These are phyloP conservation scores for Psilanteris sp. DNA, from an alignment of 1,140 invertebrate genomes.

Conservation along the genomic window DNA sequence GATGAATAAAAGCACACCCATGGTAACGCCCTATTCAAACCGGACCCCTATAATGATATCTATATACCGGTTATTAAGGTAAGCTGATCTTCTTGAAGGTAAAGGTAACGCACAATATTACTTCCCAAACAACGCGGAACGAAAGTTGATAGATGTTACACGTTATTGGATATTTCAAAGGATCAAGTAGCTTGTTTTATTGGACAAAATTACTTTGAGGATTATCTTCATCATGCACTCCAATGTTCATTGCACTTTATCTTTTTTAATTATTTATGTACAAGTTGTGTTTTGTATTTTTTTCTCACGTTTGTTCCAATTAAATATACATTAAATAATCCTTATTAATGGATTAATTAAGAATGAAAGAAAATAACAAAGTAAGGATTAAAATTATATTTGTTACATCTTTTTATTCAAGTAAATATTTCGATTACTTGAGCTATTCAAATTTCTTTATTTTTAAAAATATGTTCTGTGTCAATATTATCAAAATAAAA, in stretches of 20 bases:
- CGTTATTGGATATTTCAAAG: conserved; percentile 62
- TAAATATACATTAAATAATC: too few relatives aligned
- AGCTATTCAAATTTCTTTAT: too few relatives aligned
- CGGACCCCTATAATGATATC: conserved; percentile 55
- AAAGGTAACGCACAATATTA: conserved; percentile 65
- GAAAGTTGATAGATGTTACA: conserved; percentile 43
- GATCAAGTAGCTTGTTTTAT: conserved; percentile 57
- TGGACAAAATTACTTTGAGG: conserved; percentile 51
- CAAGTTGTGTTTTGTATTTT: too few relatives aligned
- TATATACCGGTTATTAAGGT: conserved; percentile 65
- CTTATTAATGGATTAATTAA: too few relatives aligned
- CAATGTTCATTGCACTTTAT: conserved; percentile 8
- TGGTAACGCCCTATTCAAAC: conserved; percentile 61
- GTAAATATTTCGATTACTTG: too few relatives aligned
- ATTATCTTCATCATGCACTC: conserved; percentile 31
- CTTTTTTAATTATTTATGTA: too few relatives aligned
- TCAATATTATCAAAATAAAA: too few relatives aligned
- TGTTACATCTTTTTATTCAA: too few relatives aligned
- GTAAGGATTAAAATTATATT: too few relatives aligned
- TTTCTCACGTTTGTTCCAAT: too few relatives aligned
- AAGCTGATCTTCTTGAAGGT: conserved; percentile 66
- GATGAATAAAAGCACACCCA: conserved; percentile 60
- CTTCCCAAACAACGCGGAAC: conserved; percentile 49
- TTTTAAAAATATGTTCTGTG: too few relatives aligned
- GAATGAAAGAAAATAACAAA: too few relatives aligned